These are phyloP conservation scores for Gnathonemus echidnorhynchus DNA, from an alignment of 2,113 vertebrate genomes.

Conservation along the genomic window DNA sequence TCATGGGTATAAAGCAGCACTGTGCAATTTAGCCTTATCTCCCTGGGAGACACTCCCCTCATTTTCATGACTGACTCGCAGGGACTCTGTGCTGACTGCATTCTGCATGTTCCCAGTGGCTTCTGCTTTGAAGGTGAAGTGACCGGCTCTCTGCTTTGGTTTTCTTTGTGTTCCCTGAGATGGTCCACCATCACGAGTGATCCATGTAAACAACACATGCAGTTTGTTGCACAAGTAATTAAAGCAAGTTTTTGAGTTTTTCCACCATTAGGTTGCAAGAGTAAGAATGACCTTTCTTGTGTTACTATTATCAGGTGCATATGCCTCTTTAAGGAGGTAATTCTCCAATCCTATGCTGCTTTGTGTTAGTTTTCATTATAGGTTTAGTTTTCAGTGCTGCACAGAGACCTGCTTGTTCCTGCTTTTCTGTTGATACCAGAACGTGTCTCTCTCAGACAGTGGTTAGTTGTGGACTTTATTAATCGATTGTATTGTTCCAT, in stretches of 20 bases:
- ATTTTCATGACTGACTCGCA: not conserved
- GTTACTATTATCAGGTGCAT: not conserved
- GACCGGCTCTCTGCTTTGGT: not conserved
- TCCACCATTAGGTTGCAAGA: not conserved
- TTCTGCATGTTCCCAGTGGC: not conserved
- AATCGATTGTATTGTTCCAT: not conserved
- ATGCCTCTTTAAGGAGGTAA: not conserved
- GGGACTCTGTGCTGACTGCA: slow-evolving; percentile 7
- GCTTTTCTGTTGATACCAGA: not conserved
- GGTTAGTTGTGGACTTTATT: not conserved
- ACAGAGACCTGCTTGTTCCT: not conserved
- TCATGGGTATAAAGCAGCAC: slow-evolving; percentile 16
- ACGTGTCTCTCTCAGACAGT: not conserved
- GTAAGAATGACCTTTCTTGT: not conserved
- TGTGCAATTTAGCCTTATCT: not conserved
- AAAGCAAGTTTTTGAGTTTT: not conserved
- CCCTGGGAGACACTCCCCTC: not conserved
- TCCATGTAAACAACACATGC: not conserved
- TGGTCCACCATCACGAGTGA: not conserved
- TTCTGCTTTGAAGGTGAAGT: not conserved
- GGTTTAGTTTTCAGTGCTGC: not conserved
- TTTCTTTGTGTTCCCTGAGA: not conserved
- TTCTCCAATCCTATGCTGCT: not conserved
- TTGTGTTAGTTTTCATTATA: not conserved
- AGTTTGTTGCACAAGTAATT: not conserved